These are phyloP conservation scores for Orius insidiosus DNA, from an alignment of 1,140 invertebrate genomes.

Conservation along the genomic window DNA sequence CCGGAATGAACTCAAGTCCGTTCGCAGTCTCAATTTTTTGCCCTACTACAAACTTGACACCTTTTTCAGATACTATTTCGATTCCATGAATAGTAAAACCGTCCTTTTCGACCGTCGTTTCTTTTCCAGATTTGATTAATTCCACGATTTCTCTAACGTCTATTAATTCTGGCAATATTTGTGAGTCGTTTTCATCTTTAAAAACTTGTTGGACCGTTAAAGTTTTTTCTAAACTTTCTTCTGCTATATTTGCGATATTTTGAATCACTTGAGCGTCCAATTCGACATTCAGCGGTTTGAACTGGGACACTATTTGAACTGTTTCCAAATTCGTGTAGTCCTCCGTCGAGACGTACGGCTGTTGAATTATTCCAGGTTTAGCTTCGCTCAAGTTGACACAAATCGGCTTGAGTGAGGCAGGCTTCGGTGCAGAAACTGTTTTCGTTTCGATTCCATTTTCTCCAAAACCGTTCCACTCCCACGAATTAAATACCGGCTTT, in stretches of 20 bases:
- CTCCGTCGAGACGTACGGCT: constrained; percentile 27
- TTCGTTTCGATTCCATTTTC: not conserved
- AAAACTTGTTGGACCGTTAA: constrained; percentile 38
- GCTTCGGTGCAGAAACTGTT: not conserved
- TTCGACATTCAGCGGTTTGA: constrained; percentile 34
- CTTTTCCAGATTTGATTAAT: constrained; percentile 37
- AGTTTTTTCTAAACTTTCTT: constrained; percentile 35
- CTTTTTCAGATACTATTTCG: constrained; percentile 43
- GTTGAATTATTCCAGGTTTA: constrained; percentile 23
- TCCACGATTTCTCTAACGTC: constrained; percentile 43
- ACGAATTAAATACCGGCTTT: constrained; percentile 35
- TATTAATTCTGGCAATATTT: constrained; percentile 35
- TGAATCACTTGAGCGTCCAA: constrained; percentile 29
- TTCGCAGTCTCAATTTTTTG: constrained; percentile 24
- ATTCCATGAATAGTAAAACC: constrained; percentile 37
- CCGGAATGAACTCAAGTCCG: constrained; percentile 43
- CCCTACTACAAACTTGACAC: constrained; percentile 47
- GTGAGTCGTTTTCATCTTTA: constrained; percentile 26
- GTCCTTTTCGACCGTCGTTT: constrained; percentile 32
- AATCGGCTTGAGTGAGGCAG: constrained; percentile 26
- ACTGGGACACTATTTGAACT: constrained; percentile 39
- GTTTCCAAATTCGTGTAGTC: constrained; percentile 38
- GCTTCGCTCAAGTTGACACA: constrained; percentile 26
- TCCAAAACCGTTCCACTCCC: constrained; percentile 33
- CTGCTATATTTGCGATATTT: constrained; percentile 28